A percentile compares a stretch with the other conserved stretches of the same genome.
Evolutionary conservation across 2,888 invertebrate species (phyloP).

Genomic region (Bhutanitis thaidina): DNA sequence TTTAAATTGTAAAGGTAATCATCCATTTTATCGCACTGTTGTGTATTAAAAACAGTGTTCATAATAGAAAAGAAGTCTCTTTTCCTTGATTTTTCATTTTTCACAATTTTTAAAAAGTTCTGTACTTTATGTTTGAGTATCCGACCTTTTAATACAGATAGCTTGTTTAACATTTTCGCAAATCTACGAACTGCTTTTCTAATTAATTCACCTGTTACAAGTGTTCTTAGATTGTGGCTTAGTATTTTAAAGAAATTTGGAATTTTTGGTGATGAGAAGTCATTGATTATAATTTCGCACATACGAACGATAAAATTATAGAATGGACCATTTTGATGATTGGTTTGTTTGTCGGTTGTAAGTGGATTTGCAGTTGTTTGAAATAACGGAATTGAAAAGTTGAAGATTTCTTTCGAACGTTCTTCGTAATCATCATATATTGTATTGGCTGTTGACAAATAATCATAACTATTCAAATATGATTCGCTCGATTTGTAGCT

Average conservation of each 20-base stretch:
- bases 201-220: constrained; percentile 36
- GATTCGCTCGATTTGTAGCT: neutral
- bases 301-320: constrained; percentile 48
- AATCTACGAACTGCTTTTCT: constrained; percentile 38
- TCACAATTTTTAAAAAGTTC: constrained; percentile 36
- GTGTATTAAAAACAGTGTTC: constrained; percentile 41
- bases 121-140: constrained; percentile 34
- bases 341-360: constrained; percentile 1
- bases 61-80: constrained; percentile 42
- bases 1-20: constrained; percentile 48
- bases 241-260: constrained; percentile 41
- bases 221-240: constrained; percentile 34
- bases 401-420: neutral
- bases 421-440: neutral
- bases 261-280: constrained; percentile 33
- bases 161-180: constrained; percentile 32
- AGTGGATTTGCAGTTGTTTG: constrained; percentile 16
- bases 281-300: constrained; percentile 39
- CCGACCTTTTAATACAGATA: constrained; percentile 34
- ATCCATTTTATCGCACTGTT: constrained; percentile 42
- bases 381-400: neutral
- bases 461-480: neutral
- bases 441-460: neutral
- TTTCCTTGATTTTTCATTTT: constrained; percentile 34
- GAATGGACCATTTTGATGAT: constrained; percentile 38